Evolutionary conservation across 2,888 invertebrate genomes (phyloP).

Genomic region (Platycnemis pennipes): DNA sequence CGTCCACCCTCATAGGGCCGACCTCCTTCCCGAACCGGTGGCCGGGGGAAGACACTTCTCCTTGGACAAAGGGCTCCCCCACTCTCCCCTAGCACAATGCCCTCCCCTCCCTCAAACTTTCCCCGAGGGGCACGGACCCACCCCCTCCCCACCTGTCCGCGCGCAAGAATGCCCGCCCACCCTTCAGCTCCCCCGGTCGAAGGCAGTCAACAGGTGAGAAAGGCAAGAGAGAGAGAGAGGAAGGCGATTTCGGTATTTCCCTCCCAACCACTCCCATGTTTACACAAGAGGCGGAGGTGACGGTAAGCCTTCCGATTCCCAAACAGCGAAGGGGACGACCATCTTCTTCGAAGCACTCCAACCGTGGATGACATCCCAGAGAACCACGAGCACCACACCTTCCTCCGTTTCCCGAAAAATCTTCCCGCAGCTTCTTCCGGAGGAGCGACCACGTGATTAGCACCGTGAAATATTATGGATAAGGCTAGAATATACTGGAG

Average conservation of each 20-base stretch:
- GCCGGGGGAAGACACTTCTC: neutral
- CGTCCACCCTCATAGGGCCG: neutral
- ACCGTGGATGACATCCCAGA: neutral
- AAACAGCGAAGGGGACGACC: too few species aligned
- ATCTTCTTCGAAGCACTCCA: too few species aligned
- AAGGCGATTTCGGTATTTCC: slow-evolving; percentile 20
- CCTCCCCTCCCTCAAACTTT: neutral
- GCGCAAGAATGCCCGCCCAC: neutral
- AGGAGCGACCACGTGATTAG: too few species aligned
- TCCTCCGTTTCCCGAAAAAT: neutral
- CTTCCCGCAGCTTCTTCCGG: too few species aligned
- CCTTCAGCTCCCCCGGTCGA: neutral
- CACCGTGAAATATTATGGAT: too few species aligned
- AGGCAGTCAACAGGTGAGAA: neutral
- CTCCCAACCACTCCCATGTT: neutral
- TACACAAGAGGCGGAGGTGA: neutral
- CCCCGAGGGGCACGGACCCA: neutral
- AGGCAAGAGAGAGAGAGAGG: neutral
- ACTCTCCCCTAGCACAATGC: neutral
- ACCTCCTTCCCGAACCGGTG: neutral
- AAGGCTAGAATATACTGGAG: too few species aligned
- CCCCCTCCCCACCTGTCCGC: neutral
- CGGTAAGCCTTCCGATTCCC: too few species aligned
- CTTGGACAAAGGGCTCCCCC: neutral
- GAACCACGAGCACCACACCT: neutral